phyloP scores from a whole-genome alignment of 2,888 invertebrate species.

The Volucella inanis region DNA sequence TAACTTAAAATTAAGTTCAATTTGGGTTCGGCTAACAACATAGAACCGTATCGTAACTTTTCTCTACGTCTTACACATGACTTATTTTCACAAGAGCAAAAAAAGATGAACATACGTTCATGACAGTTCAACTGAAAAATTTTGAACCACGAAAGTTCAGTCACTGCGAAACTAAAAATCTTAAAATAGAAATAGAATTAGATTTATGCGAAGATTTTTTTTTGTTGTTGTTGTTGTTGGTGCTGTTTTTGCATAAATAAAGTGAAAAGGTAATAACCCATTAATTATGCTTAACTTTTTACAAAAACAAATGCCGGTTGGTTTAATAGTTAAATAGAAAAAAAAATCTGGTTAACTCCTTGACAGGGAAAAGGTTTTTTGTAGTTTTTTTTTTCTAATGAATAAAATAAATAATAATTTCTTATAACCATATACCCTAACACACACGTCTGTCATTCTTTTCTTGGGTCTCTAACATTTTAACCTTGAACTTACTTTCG shows the following conservation, averaged over 20 bases:
- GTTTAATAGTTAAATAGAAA: neutral
- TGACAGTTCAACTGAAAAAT: no score
- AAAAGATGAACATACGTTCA: no score
- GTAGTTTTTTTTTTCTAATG: neutral
- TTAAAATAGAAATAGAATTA: constrained; percentile 7
- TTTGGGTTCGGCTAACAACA: no score
- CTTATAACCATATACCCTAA: neutral
- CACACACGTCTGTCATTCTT: neutral
- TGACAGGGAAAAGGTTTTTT: neutral
- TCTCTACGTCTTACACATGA: no score
- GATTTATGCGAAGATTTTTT: neutral
- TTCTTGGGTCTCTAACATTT: constrained; percentile 5
- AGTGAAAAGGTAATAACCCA: neutral
- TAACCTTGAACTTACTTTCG: constrained; percentile 58
- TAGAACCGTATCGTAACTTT: no score
- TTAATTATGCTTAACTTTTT: neutral
- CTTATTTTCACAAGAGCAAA: no score
- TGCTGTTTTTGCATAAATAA: no score
- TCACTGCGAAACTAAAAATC: neutral
- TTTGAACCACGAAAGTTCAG: neutral
- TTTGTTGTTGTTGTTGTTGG: no score
- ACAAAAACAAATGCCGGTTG: no score
- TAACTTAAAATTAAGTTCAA: no score
- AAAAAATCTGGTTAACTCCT: neutral
- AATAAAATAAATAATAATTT: neutral